A percentile compares a stretch with the other conserved stretches of the same genome.
phyloP scores from a whole-genome alignment of 2,797 vertebrate genomes.

The Mormyrops attenuatus region DNA sequence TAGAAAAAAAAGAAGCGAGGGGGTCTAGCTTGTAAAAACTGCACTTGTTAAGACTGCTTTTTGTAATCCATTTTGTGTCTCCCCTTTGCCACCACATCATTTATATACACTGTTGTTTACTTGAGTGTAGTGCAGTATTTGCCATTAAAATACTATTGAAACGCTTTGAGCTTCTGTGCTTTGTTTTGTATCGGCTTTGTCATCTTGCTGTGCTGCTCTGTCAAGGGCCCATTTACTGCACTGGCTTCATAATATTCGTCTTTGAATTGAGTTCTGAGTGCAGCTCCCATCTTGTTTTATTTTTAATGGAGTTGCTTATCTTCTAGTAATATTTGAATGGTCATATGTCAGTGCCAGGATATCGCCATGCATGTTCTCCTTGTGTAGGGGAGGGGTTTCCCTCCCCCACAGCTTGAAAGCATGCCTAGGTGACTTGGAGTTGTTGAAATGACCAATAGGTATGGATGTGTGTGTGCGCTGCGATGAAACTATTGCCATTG shows the following conservation, averaged over 20 bases:
- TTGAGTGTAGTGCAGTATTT: conserved; percentile 71
- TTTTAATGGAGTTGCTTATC: neutral
- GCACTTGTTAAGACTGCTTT: conserved; percentile 52
- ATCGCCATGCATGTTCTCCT: neutral
- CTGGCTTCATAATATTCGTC: neutral
- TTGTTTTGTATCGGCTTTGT: neutral
- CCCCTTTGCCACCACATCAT: conserved; percentile 49
- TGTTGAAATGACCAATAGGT: neutral
- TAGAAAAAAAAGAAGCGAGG: conserved; percentile 26
- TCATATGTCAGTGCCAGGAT: neutral
- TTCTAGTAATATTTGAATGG: neutral
- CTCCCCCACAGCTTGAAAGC: neutral
- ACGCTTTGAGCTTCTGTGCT: conserved; percentile 37
- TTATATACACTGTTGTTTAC: conserved; percentile 65
- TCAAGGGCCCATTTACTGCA: neutral
- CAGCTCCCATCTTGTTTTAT: neutral
- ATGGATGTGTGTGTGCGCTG: neutral
- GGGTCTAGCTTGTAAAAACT: conserved; percentile 51
- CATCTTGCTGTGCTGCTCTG: conserved; percentile 18
- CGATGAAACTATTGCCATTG: neutral
- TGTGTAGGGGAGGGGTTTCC: too few relatives aligned
- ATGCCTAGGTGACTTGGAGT: neutral
- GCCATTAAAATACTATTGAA: conserved; percentile 71
- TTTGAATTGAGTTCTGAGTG: neutral
- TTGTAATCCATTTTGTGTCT: conserved; percentile 60